Evolutionary conservation across 2,113 vertebrate species (phyloP), one percentile per base, ranked within the genome.

Genomic region (Cryptomyrus ogoouensis): DNA sequence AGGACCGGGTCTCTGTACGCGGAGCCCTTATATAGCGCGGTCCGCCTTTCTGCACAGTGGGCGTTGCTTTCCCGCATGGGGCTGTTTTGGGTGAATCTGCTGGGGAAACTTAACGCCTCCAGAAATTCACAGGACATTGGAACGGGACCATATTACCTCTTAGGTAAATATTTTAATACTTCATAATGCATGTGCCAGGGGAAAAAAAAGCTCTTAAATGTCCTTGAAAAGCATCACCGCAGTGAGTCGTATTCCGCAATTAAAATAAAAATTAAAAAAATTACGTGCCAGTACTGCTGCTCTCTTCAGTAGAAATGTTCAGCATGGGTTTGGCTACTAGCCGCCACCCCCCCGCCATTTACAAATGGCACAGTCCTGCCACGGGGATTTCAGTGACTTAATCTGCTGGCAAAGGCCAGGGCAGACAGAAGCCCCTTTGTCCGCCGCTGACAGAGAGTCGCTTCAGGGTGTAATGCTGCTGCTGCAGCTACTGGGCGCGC

Each of bases 361-460:
- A 56, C 31, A 46, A 70, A 66, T 58, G 21, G 56, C 35, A 42
- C 21, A 12, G 56, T 66, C 87, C 56, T 39, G 87, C 87, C 53
- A 56, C 12, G 31, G 17, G 87, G 52, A 58, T 56, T 58, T 62
- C 31, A 56, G 87, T 58, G 53, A 88, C 86, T 87, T 52, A 87
- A 62, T 62, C 52, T 39, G 52, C 35, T 62, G 15, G 27, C 56
- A 21, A 42, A 62, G 24, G 31, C 19, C 19, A 0, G 5, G 53
- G 87, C 19, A 88, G 56, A 88, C 87, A 46, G 56, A 62, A 88
- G 35, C 56, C 83, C 39, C 42, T 88, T 66, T 88, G 56, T 88
- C 21, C 13, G 7, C 8, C 5, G 39, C 21, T 39, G 56, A 42
- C 56, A 62, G 56, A 88, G 87, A 42, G 15, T 50, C 31, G 27